Evolutionary conservation across 2,113 vertebrate genomes (phyloP), one percentile per base, ranked within the genome.

Genomic region (Procavia capensis): DNA sequence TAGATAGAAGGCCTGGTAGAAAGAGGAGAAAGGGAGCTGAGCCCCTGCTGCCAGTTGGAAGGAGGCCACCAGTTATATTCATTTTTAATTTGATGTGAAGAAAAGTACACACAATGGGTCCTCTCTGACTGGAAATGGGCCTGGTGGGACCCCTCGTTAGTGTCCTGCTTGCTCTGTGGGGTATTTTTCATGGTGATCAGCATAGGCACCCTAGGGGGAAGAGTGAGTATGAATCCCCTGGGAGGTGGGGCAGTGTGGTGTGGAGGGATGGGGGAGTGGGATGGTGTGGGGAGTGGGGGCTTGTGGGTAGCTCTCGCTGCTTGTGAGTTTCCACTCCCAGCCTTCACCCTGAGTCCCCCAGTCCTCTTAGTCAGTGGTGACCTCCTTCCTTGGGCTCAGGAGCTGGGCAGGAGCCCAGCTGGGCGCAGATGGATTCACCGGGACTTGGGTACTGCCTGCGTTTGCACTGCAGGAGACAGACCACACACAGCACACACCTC

Each of bases 101-200:
- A 31, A 19, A 29, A n/a, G 36, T 10, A 3, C 24, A 8, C 8
- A 24, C 29, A 45, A 5, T 3, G 74, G 17, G 59, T 31, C 43
- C n/a, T 6, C 43, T 45, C 41, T 0, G 19, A 43, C 61, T 36
- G 27, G 19, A 8, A 0, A 19, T 0, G 0, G 39, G 43, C 76
- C 82, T 13, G 24, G 61, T 0, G 3, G 64, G 31, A 10, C 41
- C 29, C 45, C 61, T 57, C 1, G 27, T 68, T 3, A 24, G 64
- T 7, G 2, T 29, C 61, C 47, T 9, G 1, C 11, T 45, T 50
- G 24, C 4, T 3, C n/a, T 0, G 1, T 2, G 25, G 36, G 61
- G 0, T 0, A 0, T 70, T 41, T 29, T 0, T 2, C 0, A 0
- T 5, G 16, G 54, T 47, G 8, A 6, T 16, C 70, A 47, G 61